phyloP scores from a whole-genome alignment of 2,113 vertebrate species.

The Microcebus tavaratra region DNA sequence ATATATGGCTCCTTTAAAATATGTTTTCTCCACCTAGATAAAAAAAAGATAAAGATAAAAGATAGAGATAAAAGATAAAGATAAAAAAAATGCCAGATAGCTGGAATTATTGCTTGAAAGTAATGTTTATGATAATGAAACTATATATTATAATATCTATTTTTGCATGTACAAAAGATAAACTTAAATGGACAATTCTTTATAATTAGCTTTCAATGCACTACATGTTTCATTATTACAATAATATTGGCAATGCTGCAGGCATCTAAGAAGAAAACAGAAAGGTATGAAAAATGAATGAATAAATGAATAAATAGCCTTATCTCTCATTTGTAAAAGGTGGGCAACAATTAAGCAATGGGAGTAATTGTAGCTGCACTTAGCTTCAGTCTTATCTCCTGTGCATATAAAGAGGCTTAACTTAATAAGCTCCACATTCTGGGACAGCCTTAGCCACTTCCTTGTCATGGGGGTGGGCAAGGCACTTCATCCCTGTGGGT shows the following conservation, averaged over 20 bases:
- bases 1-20: neutral
- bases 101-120: neutral
- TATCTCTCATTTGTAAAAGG: neutral
- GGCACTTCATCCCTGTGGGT: neutral
- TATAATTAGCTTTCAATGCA: neutral
- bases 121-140: neutral
- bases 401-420: neutral
- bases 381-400: neutral
- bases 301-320: neutral
- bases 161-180: neutral
- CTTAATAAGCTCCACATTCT: neutral
- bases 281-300: neutral
- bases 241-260: neutral
- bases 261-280: neutral
- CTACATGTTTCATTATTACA: neutral
- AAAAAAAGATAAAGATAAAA: neutral
- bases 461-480: neutral
- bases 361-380: neutral
- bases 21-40: conserved; percentile 3
- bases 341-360: neutral
- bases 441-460: neutral
- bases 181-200: neutral
- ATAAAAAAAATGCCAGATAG: neutral
- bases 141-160: neutral
- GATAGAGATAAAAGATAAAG: no score